These are phyloP conservation scores for Litoditis marina DNA, from an alignment of 2,888 invertebrate genomes.

Conservation along the genomic window DNA sequence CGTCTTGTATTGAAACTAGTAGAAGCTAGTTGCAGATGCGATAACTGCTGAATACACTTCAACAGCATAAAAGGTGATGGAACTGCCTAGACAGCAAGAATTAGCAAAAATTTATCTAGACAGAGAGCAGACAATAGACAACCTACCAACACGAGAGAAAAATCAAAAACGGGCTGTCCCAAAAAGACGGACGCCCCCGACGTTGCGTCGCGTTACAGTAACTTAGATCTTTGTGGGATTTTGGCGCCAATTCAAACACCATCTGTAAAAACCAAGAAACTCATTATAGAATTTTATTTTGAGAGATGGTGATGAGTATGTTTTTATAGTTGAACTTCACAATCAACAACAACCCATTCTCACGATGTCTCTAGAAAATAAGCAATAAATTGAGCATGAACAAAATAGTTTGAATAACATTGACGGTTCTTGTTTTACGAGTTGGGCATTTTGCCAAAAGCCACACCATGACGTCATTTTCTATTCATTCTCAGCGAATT, in stretches of 20 bases:
- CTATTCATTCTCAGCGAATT: neutral
- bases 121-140: neutral
- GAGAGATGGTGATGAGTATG: too few species aligned
- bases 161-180: neutral
- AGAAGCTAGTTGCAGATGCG: neutral
- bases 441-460: too few species aligned
- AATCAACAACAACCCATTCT: too few species aligned
- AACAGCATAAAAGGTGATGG: neutral
- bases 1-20: neutral
- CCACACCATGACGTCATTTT: conserved; percentile 3
- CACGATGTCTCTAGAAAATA: neutral
- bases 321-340: too few species aligned
- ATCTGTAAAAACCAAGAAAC: too few species aligned
- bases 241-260: too few species aligned
- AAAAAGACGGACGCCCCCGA: neutral
- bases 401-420: neutral
- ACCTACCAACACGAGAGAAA: neutral
- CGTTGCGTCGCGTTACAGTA: neutral
- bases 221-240: too few species aligned
- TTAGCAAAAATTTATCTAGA: too few species aligned
- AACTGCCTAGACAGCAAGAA: too few species aligned
- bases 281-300: too few species aligned
- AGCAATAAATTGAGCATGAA: neutral
- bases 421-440: too few species aligned
- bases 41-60: neutral